Conservation (phyloP, 2,797 vertebrate genomes). For the Ciconia nigra region DNA sequence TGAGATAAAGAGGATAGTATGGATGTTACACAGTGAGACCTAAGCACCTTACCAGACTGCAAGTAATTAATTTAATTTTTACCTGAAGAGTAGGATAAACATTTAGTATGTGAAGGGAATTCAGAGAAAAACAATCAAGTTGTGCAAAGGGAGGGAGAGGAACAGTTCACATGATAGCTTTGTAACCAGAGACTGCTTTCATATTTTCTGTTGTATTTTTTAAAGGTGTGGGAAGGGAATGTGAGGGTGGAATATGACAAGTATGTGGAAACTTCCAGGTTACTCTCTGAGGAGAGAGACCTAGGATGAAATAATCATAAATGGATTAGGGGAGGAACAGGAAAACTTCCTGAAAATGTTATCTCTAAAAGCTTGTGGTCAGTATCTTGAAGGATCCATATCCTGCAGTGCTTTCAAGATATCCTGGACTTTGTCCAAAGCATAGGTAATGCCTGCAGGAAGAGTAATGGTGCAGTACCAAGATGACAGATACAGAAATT, state of each 20-base stretch:
- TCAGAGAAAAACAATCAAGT: neutral
- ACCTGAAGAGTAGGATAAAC: neutral
- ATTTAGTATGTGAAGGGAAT: neutral
- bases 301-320: neutral
- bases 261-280: neutral
- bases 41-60: neutral
- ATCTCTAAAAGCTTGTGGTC: neutral
- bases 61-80: neutral
- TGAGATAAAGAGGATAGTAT: neutral
- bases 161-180: neutral
- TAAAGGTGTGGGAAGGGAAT: neutral
- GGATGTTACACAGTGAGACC: neutral
- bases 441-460: neutral
- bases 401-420: neutral
- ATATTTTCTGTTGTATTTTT: neutral
- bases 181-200: neutral
- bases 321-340: neutral
- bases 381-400: neutral
- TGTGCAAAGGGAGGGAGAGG: neutral
- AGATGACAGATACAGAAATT: neutral
- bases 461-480: neutral
- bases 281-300: neutral
- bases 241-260: neutral
- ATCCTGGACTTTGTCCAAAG: neutral
- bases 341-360: neutral